phyloP scores from a whole-genome alignment of 2,113 vertebrate species.

The Leucoraja erinaceus region DNA sequence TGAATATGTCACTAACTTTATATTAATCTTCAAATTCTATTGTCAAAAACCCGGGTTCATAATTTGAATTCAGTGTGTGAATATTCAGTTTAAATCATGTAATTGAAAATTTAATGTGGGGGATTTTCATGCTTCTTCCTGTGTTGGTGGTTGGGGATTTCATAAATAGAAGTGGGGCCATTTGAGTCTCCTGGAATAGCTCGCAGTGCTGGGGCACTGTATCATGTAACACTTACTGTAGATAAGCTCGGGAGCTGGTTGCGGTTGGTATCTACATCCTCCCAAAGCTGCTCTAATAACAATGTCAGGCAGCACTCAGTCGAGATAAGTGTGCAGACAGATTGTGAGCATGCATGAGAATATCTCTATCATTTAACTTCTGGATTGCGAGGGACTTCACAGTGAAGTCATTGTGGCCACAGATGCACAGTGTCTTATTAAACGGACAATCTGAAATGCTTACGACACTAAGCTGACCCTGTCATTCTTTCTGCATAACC shows the following conservation, averaged over 20 bases:
- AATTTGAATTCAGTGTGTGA: not conserved
- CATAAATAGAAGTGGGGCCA: constrained; percentile 32
- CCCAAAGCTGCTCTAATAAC: constrained; percentile 57
- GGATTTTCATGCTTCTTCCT: not conserved
- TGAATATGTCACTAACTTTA: not conserved
- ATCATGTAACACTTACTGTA: constrained; percentile 61
- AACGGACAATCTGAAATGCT: not conserved
- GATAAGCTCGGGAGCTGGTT: constrained; percentile 54
- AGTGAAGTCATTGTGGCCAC: constrained; percentile 4
- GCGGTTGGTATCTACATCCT: constrained; percentile 58
- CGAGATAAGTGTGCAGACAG: constrained; percentile 65
- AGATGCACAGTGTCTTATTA: not conserved
- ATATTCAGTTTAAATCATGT: not conserved
- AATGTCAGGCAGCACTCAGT: constrained; percentile 65
- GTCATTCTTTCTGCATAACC: not conserved
- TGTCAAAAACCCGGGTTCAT: not conserved
- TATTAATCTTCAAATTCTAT: constrained; percentile 9
- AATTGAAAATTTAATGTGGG: not conserved
- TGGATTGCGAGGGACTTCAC: constrained; percentile 26
- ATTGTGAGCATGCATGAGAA: constrained; percentile 55
- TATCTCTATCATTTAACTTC: not conserved
- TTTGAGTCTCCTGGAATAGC: constrained; percentile 42
- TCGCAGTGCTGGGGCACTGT: constrained; percentile 51
- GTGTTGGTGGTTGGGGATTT: not conserved
- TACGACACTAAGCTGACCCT: not conserved